A percentile compares a stretch with the other conserved stretches of the same genome.
Evolutionary conservation across 2,888 invertebrate genomes (phyloP).

Genomic region (Morpho achilles): DNA sequence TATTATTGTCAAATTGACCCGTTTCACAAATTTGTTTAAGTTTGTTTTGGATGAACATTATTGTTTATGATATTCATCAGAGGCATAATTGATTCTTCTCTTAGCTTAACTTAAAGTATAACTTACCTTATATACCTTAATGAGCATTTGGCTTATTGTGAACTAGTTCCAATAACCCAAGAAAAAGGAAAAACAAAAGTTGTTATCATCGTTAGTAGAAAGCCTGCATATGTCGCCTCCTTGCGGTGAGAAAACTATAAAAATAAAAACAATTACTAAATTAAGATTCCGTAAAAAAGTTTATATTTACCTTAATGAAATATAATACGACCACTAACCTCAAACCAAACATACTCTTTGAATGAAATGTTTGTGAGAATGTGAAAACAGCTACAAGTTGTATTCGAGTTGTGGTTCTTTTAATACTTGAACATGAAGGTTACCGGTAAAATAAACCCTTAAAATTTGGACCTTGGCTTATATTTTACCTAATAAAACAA

Average conservation of each 20-base stretch:
- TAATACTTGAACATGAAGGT: not conserved
- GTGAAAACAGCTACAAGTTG: conserved; percentile 6
- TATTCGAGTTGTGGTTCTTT: conserved; percentile 11
- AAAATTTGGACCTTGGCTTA: no score
- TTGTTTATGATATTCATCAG: not conserved
- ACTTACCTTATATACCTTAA: not conserved
- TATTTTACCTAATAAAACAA: no score
- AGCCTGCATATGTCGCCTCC: not conserved
- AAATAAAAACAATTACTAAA: not conserved
- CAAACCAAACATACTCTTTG: not conserved
- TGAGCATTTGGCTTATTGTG: not conserved
- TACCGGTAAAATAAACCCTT: no score
- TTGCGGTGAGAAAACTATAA: no score
- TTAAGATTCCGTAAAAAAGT: not conserved
- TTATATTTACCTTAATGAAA: no score
- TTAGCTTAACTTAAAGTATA: not conserved
- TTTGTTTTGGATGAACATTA: not conserved
- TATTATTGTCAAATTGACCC: conserved; percentile 1
- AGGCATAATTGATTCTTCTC: not conserved
- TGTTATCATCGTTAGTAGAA: not conserved
- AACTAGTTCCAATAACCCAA: not conserved
- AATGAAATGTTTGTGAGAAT: conserved; percentile 2
- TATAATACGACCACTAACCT: not conserved
- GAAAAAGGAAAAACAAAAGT: not conserved
- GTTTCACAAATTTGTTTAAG: not conserved